phyloP scores from a whole-genome alignment of 2,888 invertebrate species.

The Drosophila merina region DNA sequence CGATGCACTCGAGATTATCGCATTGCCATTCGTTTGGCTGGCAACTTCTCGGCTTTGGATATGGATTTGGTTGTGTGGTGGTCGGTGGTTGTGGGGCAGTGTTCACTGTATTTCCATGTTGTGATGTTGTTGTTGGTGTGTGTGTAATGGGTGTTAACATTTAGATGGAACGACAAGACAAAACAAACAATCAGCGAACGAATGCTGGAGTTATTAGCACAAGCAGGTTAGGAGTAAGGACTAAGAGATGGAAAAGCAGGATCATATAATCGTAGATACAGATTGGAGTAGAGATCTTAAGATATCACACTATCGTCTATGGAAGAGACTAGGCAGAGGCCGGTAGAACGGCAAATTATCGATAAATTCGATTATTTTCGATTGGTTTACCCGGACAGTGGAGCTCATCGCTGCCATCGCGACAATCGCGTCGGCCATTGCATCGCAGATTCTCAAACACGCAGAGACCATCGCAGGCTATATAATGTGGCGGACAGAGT shows the following conservation, averaged over 20 bases:
- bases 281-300: neutral
- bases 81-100: slow-evolving; percentile 1
- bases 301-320: slow-evolving; percentile 1
- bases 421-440: slow-evolving; percentile 86
- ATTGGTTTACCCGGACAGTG: slow-evolving; percentile 80
- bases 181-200: slow-evolving; percentile 16
- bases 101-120: slow-evolving; percentile 5
- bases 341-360: no score
- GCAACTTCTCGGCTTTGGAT: slow-evolving; percentile 60
- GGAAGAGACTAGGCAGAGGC: neutral
- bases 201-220: slow-evolving; percentile 8
- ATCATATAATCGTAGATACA: neutral
- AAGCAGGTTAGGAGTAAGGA: neutral
- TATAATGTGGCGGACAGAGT: slow-evolving; percentile 33
- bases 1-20: slow-evolving; percentile 87
- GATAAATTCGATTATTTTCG: neutral
- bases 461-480: slow-evolving; percentile 84
- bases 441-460: slow-evolving; percentile 84
- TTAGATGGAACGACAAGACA: slow-evolving; percentile 28
- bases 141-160: slow-evolving; percentile 17
- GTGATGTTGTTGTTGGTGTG: slow-evolving; percentile 13
- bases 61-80: slow-evolving; percentile 11
- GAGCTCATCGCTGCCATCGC: slow-evolving; percentile 85
- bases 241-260: neutral
- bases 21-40: slow-evolving; percentile 86